These are phyloP conservation scores for Drosophila punjabiensis DNA, from an alignment of 1,140 invertebrate genomes.

Conservation along the genomic window DNA sequence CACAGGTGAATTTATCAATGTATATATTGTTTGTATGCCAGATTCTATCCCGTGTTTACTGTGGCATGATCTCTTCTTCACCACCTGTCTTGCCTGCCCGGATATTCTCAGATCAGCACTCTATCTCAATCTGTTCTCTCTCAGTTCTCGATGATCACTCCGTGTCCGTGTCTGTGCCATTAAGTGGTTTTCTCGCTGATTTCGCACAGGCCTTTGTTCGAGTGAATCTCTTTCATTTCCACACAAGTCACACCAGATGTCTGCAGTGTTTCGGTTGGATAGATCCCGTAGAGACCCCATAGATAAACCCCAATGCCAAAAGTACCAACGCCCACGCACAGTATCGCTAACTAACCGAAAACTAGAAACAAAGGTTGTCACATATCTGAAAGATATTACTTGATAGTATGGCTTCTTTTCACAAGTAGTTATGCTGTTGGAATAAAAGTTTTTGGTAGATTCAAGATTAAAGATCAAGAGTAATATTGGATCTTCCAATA, in stretches of 20 bases:
- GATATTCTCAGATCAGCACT: slow-evolving; percentile 40
- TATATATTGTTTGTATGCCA: slow-evolving; percentile 53
- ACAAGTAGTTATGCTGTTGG: not conserved
- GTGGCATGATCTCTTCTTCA: slow-evolving; percentile 72
- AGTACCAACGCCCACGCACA: slow-evolving; percentile 19
- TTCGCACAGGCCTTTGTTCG: slow-evolving; percentile 28
- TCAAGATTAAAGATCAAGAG: not conserved
- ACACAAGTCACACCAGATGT: slow-evolving; percentile 21
- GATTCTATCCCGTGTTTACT: slow-evolving; percentile 56
- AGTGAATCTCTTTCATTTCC: slow-evolving; percentile 27
- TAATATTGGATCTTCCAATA: too few species aligned
- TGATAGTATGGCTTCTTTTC: not conserved
- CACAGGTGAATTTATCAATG: slow-evolving; percentile 74
- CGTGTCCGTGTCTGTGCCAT: slow-evolving; percentile 16
- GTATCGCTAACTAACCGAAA: slow-evolving; percentile 38
- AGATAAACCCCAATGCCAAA: slow-evolving; percentile 2
- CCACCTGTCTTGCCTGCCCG: slow-evolving; percentile 50
- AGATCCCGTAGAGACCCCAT: slow-evolving; percentile 30
- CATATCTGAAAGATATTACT: not conserved
- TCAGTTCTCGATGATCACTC: slow-evolving; percentile 34
- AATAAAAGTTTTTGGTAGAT: not conserved
- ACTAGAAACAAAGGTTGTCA: not conserved
- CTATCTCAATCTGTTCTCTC: slow-evolving; percentile 21
- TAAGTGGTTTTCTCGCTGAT: slow-evolving; percentile 7
- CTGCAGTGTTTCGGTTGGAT: slow-evolving; percentile 39